A percentile compares a stretch with the other conserved stretches of the same genome.
phyloP scores from a whole-genome alignment of 2,888 invertebrate genomes.

The Galerucella calmariensis region DNA sequence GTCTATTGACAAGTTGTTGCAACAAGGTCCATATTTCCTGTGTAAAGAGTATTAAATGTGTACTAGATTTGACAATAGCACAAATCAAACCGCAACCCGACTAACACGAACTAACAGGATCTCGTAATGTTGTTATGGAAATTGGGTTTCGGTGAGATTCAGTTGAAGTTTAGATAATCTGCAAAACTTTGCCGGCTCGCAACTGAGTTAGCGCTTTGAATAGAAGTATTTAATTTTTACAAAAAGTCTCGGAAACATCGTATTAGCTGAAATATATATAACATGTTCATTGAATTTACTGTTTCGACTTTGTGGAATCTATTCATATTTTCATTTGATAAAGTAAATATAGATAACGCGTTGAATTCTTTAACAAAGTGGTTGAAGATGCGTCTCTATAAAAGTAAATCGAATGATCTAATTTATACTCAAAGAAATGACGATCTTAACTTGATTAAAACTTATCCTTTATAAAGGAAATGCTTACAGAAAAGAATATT shows the following conservation, averaged over 20 bases:
- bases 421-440: too few relatives aligned
- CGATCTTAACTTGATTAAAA: too few relatives aligned
- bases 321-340: too few relatives aligned
- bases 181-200: not conserved
- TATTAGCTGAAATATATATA: not conserved
- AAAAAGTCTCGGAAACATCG: not conserved
- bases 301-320: too few relatives aligned
- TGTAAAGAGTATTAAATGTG: not conserved
- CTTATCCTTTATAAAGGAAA: too few relatives aligned
- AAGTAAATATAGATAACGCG: too few relatives aligned
- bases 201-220: not conserved
- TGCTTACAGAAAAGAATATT: too few relatives aligned
- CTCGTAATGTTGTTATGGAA: constrained; percentile 15
- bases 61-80: constrained; percentile 2
- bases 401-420: too few relatives aligned
- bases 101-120: constrained; percentile 14
- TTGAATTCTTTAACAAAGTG: too few relatives aligned
- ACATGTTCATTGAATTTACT: too few relatives aligned
- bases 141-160: constrained; percentile 13
- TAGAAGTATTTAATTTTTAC: not conserved
- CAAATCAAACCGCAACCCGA: constrained; percentile 17
- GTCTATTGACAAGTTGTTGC: not conserved
- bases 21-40: constrained; percentile 1
- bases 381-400: too few relatives aligned
- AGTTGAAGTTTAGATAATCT: constrained; percentile 16